Conservation (phyloP, 2,797 vertebrate genomes). For the Rousettus madagascariensis region DNA sequence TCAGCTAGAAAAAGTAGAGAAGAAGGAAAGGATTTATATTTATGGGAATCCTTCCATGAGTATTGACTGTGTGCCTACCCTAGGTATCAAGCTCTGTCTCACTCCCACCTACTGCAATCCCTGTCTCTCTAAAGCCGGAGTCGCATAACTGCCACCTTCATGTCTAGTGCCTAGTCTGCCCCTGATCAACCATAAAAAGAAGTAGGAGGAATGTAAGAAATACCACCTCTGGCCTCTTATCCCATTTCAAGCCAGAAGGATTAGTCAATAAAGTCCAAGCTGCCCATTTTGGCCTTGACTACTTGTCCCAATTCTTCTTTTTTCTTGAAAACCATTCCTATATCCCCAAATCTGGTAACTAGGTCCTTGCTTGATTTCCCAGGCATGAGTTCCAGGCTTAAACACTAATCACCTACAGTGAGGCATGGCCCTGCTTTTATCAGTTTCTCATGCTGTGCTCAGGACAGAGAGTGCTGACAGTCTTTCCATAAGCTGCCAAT, state of each 20-base stretch:
- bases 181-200: not conserved
- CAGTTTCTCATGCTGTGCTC: not conserved
- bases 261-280: not conserved
- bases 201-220: not conserved
- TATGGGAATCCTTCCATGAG: not conserved
- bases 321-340: constrained; percentile 13
- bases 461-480: not conserved
- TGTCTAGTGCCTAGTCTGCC: not conserved
- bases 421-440: not conserved
- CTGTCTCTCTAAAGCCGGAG: not conserved
- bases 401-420: not conserved
- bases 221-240: not conserved
- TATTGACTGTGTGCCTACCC: not conserved
- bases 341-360: not conserved
- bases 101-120: not conserved
- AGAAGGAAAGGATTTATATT: not conserved
- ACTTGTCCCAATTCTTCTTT: not conserved
- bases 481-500: not conserved
- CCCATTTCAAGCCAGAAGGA: not conserved
- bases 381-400: not conserved
- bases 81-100: not conserved
- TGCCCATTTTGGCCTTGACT: not conserved
- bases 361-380: not conserved
- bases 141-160: not conserved
- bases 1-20: constrained; percentile 86